Evolutionary conservation across 2,113 vertebrate genomes (phyloP).

Genomic region (Scomber scombrus): DNA sequence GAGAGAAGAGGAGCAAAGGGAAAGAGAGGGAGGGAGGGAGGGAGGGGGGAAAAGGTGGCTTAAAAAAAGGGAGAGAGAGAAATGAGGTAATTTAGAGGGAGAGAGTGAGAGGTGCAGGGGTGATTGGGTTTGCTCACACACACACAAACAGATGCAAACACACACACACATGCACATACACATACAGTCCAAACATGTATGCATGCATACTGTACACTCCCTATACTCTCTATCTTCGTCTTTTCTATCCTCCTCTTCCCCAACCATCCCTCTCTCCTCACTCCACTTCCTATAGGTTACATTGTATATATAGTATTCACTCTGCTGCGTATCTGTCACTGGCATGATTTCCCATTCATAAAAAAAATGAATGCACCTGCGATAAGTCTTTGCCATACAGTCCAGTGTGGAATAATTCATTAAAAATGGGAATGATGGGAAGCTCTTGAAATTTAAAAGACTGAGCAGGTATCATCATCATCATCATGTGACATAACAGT

Average conservation of each 20-base stretch:
- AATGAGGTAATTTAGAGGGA: slow-evolving; percentile 73
- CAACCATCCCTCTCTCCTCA: not conserved
- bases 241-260: slow-evolving; percentile 5
- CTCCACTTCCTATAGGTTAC: slow-evolving; percentile 31
- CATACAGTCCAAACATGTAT: slow-evolving; percentile 33
- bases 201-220: slow-evolving; percentile 13
- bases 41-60: slow-evolving; percentile 73
- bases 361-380: slow-evolving; percentile 53
- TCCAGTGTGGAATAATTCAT: slow-evolving; percentile 16
- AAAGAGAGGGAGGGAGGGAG: slow-evolving; percentile 64
- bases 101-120: slow-evolving; percentile 20
- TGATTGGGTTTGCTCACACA: slow-evolving; percentile 70
- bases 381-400: slow-evolving; percentile 1
- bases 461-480: not conserved
- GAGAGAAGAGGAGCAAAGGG: slow-evolving; percentile 68
- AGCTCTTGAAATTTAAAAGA: not conserved
- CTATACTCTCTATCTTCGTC: slow-evolving; percentile 4
- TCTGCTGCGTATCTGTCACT: slow-evolving; percentile 47
- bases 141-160: slow-evolving; percentile 36
- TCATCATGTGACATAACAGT: not conserved
- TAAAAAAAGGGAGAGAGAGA: slow-evolving; percentile 79
- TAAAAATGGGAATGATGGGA: not conserved
- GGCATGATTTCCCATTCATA: slow-evolving; percentile 77
- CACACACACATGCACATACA: slow-evolving; percentile 25
- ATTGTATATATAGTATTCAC: slow-evolving; percentile 39